Evolutionary conservation across 2,797 vertebrate species (phyloP).

Genomic region (Lindbergichthys nudifrons): DNA sequence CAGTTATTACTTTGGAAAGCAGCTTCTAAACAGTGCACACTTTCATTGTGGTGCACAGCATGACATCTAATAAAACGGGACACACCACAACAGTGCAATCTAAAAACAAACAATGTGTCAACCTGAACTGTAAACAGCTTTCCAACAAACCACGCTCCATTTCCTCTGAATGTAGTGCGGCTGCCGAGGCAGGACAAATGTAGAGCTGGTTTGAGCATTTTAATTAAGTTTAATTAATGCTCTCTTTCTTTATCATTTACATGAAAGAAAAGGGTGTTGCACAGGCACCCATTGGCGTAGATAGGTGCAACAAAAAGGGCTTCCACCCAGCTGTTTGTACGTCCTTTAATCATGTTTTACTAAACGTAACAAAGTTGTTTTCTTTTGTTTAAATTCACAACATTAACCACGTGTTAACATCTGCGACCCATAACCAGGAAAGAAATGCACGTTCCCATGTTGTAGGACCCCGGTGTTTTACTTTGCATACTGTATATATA

Average conservation of each 20-base stretch:
- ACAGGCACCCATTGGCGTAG: too few relatives aligned
- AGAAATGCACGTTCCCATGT: too few relatives aligned
- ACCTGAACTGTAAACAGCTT: neutral
- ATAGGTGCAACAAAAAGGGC: too few relatives aligned
- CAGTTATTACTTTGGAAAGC: conserved; percentile 8
- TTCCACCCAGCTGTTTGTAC: too few relatives aligned
- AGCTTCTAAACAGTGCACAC: neutral
- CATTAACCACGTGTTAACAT: too few relatives aligned
- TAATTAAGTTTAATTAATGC: neutral
- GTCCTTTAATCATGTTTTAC: too few relatives aligned
- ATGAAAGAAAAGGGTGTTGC: neutral
- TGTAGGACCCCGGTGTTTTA: neutral
- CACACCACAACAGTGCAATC: neutral
- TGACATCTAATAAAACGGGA: neutral
- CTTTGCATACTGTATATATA: neutral
- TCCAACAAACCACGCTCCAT: neutral
- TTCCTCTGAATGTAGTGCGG: neutral
- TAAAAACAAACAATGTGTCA: neutral
- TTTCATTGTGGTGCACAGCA: neutral
- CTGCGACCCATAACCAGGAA: too few relatives aligned
- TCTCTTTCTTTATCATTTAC: neutral
- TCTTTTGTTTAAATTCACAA: too few relatives aligned
- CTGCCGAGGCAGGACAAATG: neutral
- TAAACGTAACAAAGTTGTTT: too few relatives aligned
- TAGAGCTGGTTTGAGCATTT: neutral